Percentiles rank a stretch among this genome's conserved stretches.
phyloP scores from a whole-genome alignment of 2,888 invertebrate species.

The Eretmocerus hayati region DNA sequence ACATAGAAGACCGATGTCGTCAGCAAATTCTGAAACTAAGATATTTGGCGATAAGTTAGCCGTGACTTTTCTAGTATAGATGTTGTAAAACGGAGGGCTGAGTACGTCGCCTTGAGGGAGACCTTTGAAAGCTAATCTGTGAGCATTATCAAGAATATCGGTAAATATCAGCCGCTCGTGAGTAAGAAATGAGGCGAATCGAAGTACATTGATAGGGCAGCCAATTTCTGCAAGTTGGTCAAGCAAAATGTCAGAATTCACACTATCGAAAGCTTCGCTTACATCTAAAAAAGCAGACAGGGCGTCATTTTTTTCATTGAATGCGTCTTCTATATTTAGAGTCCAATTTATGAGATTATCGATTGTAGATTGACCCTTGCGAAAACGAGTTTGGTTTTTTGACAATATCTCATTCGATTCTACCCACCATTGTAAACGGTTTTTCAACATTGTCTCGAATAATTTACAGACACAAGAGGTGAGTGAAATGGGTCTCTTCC shows the following conservation, averaged over 20 bases:
- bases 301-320: not conserved
- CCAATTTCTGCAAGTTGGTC: not conserved
- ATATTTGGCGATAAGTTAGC: not conserved
- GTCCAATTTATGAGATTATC: constrained; percentile 5
- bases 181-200: not conserved
- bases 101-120: constrained; percentile 2
- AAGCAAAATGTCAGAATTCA: not conserved
- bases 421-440: constrained; percentile 7
- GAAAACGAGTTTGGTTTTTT: constrained; percentile 2
- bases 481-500: constrained; percentile 5
- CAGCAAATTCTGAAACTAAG: constrained; percentile 7
- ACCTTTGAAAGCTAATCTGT: not conserved
- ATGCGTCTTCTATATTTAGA: constrained; percentile 1
- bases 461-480: constrained; percentile 7
- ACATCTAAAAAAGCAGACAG: constrained; percentile 2
- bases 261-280: constrained; percentile 1
- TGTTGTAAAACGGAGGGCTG: not conserved
- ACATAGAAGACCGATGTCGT: constrained; percentile 6
- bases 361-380: not conserved
- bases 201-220: not conserved
- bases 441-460: constrained; percentile 7
- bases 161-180: not conserved
- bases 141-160: not conserved
- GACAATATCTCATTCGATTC: not conserved
- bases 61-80: not conserved